Percentiles rank a stretch among this genome's conserved stretches.
Evolutionary conservation across 1,140 invertebrate genomes (phyloP).

Genomic region (Drosophila azteca): DNA sequence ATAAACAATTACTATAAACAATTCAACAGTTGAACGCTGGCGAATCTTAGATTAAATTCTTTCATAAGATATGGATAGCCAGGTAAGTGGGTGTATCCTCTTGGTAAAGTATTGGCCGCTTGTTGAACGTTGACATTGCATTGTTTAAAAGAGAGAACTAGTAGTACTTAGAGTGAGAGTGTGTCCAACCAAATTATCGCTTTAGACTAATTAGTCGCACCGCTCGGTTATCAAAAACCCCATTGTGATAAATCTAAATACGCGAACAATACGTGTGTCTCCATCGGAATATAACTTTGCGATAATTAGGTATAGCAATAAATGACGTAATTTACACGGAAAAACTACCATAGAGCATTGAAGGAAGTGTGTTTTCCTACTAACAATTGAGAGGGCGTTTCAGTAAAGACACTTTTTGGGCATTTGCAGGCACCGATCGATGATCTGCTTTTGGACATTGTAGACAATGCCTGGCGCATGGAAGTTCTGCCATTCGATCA

Average conservation of each 20-base stretch:
- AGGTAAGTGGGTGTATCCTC: slow-evolving; percentile 45
- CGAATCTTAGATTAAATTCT: slow-evolving; percentile 40
- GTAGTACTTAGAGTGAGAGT: slow-evolving; percentile 1
- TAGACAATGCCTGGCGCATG: slow-evolving; percentile 94
- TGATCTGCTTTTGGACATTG: slow-evolving; percentile 92
- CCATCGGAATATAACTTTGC: background rate
- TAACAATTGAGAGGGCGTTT: slow-evolving; percentile 27
- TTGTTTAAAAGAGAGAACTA: background rate
- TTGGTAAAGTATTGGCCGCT: background rate
- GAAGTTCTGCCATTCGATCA: slow-evolving; percentile 95
- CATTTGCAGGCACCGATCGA: slow-evolving; percentile 84
- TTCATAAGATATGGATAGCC: slow-evolving; percentile 70
- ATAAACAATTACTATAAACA: slow-evolving; percentile 37
- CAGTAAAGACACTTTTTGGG: background rate
- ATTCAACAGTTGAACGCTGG: slow-evolving; percentile 46
- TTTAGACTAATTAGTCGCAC: slow-evolving; percentile 60
- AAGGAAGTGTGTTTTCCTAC: background rate
- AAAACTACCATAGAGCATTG: too few species aligned
- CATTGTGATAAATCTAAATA: slow-evolving; percentile 71
- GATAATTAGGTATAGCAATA: slow-evolving; percentile 8
- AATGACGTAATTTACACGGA: slow-evolving; percentile 60
- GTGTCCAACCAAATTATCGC: slow-evolving; percentile 34
- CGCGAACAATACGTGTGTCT: slow-evolving; percentile 41
- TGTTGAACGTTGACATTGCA: background rate
- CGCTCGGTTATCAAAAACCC: slow-evolving; percentile 55